phyloP scores from a whole-genome alignment of 1,140 invertebrate genomes.

The Zaprionus lachaisei region DNA sequence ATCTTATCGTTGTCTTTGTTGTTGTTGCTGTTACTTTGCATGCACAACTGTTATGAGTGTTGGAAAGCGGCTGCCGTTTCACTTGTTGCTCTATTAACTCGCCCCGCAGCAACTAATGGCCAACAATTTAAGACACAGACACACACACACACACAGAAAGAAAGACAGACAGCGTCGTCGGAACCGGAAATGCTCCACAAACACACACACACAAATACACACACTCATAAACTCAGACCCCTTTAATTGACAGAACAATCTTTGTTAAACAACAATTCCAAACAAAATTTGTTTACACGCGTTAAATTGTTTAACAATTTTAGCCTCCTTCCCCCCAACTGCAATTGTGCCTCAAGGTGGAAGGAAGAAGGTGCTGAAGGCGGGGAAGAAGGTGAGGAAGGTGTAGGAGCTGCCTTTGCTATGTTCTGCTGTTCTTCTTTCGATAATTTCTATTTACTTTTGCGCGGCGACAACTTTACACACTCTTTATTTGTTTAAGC shows the following conservation, averaged over 20 bases:
- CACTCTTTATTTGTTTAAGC: constrained; percentile 18
- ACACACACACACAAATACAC: neutral
- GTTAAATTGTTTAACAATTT: constrained; percentile 33
- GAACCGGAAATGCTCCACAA: constrained; percentile 36
- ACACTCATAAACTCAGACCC: too few species aligned
- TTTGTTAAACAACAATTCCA: constrained; percentile 31
- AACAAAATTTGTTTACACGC: constrained; percentile 34
- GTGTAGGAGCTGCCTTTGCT: neutral
- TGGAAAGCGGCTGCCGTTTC: constrained; percentile 38
- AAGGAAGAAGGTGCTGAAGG: neutral
- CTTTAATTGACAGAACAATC: constrained; percentile 23
- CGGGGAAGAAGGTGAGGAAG: neutral
- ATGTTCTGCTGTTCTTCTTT: neutral
- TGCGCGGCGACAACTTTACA: constrained; percentile 16
- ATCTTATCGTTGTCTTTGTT: constrained; percentile 3
- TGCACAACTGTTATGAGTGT: constrained; percentile 67
- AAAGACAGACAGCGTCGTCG: neutral
- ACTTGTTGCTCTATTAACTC: constrained; percentile 75
- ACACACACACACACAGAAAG: constrained; percentile 8
- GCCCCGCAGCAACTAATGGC: constrained; percentile 47
- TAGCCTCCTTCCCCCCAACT: neutral
- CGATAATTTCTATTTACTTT: constrained; percentile 8
- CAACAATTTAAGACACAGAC: constrained; percentile 54
- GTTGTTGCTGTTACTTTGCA: constrained; percentile 62
- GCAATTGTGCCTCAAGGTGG: too few species aligned